Percentiles rank a stretch among this genome's conserved stretches.
phyloP scores from a whole-genome alignment of 2,113 vertebrate species.

The Thamnophis sirtalis region DNA sequence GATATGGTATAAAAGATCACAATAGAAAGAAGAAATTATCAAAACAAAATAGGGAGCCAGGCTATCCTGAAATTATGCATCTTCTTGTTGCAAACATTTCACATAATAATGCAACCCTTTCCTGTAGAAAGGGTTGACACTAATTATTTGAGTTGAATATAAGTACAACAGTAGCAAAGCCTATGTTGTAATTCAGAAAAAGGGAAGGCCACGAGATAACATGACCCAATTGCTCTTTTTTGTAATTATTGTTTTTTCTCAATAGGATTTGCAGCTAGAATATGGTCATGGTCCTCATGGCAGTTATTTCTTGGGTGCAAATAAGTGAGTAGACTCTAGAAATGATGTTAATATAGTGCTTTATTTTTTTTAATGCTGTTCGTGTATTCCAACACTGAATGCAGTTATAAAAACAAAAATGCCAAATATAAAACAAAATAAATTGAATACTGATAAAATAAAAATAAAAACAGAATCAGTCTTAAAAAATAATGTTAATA shows the following conservation, averaged over 20 bases:
- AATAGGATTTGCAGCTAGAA: constrained; percentile 89
- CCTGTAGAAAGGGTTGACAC: background rate
- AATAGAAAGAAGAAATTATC: background rate
- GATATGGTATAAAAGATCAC: background rate
- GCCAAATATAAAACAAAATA: background rate
- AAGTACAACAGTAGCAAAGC: background rate
- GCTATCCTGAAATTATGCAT: background rate
- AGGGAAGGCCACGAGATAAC: background rate
- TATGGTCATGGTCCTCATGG: constrained; percentile 82
- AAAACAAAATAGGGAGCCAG: background rate
- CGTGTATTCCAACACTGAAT: background rate
- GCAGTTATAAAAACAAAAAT: background rate
- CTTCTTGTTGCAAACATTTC: background rate
- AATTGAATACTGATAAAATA: background rate
- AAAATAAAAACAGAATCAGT: background rate
- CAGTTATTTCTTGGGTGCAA: constrained; percentile 84
- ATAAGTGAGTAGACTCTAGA: constrained; percentile 83
- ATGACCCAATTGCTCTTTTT: background rate
- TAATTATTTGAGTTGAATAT: background rate
- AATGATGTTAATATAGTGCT: background rate
- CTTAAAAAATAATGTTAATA: background rate
- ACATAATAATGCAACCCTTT: background rate
- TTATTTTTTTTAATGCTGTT: background rate
- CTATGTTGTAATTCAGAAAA: background rate
- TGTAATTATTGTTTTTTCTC: constrained; percentile 24